Evolutionary conservation across 2,888 invertebrate species (phyloP).

Genomic region (Aphodius sticticus): DNA sequence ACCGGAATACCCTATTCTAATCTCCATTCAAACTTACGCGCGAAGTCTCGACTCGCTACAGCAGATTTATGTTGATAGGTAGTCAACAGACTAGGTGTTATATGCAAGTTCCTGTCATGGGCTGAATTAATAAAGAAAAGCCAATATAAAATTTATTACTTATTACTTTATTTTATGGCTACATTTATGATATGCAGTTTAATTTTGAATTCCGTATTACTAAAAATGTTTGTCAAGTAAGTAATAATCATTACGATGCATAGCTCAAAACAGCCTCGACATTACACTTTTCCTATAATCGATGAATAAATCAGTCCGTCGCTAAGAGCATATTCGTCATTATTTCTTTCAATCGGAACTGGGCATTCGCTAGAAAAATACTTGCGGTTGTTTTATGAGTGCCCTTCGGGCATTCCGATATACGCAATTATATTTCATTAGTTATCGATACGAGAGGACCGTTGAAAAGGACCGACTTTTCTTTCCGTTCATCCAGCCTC

Average conservation of each 20-base stretch:
- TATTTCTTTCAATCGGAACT: neutral
- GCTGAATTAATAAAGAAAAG: too few relatives aligned
- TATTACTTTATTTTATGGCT: too few relatives aligned
- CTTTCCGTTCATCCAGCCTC: neutral
- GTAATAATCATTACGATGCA: neutral
- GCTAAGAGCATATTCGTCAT: neutral
- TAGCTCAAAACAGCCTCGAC: neutral
- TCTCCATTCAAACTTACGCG: too few relatives aligned
- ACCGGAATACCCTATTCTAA: too few relatives aligned
- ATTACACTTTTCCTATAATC: neutral
- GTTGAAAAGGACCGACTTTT: neutral
- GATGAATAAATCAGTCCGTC: neutral
- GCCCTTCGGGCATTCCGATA: neutral
- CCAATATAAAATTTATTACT: too few relatives aligned
- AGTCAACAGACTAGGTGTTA: too few relatives aligned
- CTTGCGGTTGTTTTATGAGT: neutral
- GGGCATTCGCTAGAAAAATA: neutral
- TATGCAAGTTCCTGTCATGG: too few relatives aligned
- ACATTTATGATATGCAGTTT: too few relatives aligned
- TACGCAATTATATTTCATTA: slow-evolving; percentile 4
- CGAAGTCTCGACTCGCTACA: too few relatives aligned
- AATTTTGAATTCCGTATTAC: too few relatives aligned
- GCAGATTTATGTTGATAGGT: too few relatives aligned
- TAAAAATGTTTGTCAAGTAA: too few relatives aligned
- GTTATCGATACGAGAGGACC: neutral